Evolutionary conservation across 2,113 vertebrate genomes (phyloP), one percentile per base, ranked within the genome.

Genomic region (Poicephalus meyeri): DNA sequence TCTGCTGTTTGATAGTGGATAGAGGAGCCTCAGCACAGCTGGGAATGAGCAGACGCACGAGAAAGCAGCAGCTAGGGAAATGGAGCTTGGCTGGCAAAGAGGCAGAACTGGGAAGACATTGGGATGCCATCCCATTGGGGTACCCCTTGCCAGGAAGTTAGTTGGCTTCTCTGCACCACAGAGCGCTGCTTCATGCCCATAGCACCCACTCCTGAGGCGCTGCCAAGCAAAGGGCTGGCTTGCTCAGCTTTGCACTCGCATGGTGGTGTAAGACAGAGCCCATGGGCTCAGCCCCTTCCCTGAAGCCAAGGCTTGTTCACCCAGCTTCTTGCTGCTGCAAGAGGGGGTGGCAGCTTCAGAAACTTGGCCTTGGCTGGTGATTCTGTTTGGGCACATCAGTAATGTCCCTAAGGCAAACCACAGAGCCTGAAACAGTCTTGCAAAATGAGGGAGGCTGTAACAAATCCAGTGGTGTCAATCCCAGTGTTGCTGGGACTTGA

Each of bases 391-490:
- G 70, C 44, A 69, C 61, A 72, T 81, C 77, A 92, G 5, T 39
- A 60, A 86, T 2, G 18, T 93, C 58, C 91, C 77, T 56, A 77
- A 44, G 91, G 89, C 78, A 81, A 86, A 84, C 7, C 37, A 95
- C 37, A 80, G 60, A 1, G 86, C 61, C 52, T 89, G 55, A 89
- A 96, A 86, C 20, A 70, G 52, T 87, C 91, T 96, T 97, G 86
- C 89, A 95, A 95, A 92, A 96, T 52, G 73, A 79, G 52, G 4
- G 52, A 92, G 61, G 39, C 73, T 91, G 72, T 82, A 81, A 95
- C 39, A 84, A 84, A 84, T 79, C 83, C 39, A 7, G 19, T 41
- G 55, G 19, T 79, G 82, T 86, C 80, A 80, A 13, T 63, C 41
- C 53, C 68, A 90, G 58, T 4, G 37, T 72, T 89, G 68, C 77